Base-by-base conservation (phyloP, 2,797 vertebrate species). In the Cetoscarus ocellatus region DNA sequence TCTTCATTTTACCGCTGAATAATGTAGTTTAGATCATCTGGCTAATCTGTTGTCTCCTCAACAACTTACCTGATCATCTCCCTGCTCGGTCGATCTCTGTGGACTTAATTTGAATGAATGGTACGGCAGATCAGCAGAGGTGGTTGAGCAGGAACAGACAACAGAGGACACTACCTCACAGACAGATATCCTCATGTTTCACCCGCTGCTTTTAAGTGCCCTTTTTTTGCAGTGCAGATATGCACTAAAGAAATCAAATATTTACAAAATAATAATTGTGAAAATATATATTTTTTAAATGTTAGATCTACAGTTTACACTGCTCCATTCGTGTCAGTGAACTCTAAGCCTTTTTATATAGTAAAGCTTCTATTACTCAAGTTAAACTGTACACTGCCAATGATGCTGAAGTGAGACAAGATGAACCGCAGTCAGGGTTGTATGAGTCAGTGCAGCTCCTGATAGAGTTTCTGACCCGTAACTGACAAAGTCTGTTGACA, bases 21-120 rank as follows among this genome's bases (percentile, higher is more conserved):
- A 47, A 60, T 45, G 35, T n/a, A 27, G n/a, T 52, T 53, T 35
- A n/a, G 10, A 48, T 65, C 38, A 57, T 61, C 12, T 40, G 8
- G 11, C 6, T 19, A 8, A 52, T 5, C 2, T 34, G 8, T 15
- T 8, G 42, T 49, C 58, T 27, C 34, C 12, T 51, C 14, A 39
- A 6, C 10, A 44, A 9, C 17, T 2, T 10, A 3, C 38, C 62
- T 61, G 36, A 18, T 71, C 3, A 0, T 48, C 17, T 14, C 2
- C 18, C 49, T 43, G 6, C 61, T 53, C 8, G 6, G 27, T 9
- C 18, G n/a, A 17, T 48, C 15, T 48, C n/a, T 19, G 8, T 18
- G 5, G 47, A 48, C 47, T 13, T 44, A 5, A 6, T 44, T 13
- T 44, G 14, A 45, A 45, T 45, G 15, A 6, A 45, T 14, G 38